Base-by-base conservation (phyloP, 2,797 vertebrate genomes). In the Ptychobarbus kaznakovi region DNA sequence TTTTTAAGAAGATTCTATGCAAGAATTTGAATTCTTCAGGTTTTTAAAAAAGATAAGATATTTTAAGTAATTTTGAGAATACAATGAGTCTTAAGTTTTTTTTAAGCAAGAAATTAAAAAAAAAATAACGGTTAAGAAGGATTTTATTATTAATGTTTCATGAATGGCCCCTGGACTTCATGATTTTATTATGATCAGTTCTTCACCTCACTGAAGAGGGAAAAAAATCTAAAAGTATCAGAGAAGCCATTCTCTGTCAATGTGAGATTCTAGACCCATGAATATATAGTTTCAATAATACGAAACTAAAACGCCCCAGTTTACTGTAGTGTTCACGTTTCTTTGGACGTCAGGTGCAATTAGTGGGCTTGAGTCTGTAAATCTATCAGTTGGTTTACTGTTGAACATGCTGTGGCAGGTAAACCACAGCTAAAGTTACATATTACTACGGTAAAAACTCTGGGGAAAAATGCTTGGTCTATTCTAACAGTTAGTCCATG, bases 291-390 rank as follows among this genome's bases (percentile, higher is more conserved):
- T 76, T 61, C 22, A 58, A 51, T 65, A 56, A 40, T 15, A 3
- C 9, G 5, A 87, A 44, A 81, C 86, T 56, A 83, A 87, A 82
- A 81, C 61, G 61, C 79, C 74, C 53, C 16, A 49, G 38, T 79
- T 84, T 78, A 61, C 49, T 80, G 42, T 81, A 58, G 42, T 87
- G 73, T 87, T 32, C 51, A 46, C 53, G 44, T 75, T 73, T 85
- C 65, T 86, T 72, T 82, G 40, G 69, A 61, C 13, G 65, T 74
- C 75, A 49, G 72, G 80, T 75, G 77, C 15, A 84, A 56, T 85
- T 72, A 72, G 85, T 72, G 46, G 63, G 76, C 81, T 77, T 32
- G 28, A 74, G 85, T 63, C 32, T 82, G 53, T 78, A 85, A 82
- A 85, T 76, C 20, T 82, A 35, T 80, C 56, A 25, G 56, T n/a